Evolutionary conservation across 2,888 invertebrate species (phyloP).

Genomic region (Polyploca ridens): DNA sequence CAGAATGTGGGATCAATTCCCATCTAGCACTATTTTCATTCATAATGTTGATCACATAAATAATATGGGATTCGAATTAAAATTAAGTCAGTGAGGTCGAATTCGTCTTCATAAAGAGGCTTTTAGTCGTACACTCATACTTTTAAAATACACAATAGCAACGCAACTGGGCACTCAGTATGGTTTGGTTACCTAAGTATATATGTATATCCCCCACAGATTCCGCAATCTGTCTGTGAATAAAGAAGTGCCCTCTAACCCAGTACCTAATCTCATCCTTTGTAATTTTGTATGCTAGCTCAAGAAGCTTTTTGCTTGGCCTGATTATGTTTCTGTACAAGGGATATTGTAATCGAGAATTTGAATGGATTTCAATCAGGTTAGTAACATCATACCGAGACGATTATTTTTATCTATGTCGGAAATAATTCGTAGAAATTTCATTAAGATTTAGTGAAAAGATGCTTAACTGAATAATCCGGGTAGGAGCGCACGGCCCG

Average conservation of each 20-base stretch:
- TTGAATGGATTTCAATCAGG: no score
- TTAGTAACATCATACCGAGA: no score
- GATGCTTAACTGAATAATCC: slow-evolving; percentile 22
- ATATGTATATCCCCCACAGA: not conserved
- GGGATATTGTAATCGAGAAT: no score
- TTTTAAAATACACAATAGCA: not conserved
- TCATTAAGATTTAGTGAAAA: slow-evolving; percentile 53
- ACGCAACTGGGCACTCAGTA: no score
- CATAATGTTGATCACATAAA: no score
- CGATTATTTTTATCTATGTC: no score
- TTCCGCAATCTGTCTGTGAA: not conserved
- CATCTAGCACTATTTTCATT: no score
- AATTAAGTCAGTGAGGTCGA: not conserved
- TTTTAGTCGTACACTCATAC: not conserved
- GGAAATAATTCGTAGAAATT: slow-evolving; percentile 35
- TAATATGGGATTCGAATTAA: no score
- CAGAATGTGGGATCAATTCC: no score
- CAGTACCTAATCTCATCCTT: not conserved
- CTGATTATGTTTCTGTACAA: no score
- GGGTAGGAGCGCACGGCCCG: slow-evolving; percentile 24
- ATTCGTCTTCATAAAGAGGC: not conserved
- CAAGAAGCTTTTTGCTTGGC: not conserved
- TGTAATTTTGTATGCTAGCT: not conserved
- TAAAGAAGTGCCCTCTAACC: not conserved
- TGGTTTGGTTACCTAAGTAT: not conserved